phyloP scores from a whole-genome alignment of 2,797 vertebrate species.

The Esox masquinongy region DNA sequence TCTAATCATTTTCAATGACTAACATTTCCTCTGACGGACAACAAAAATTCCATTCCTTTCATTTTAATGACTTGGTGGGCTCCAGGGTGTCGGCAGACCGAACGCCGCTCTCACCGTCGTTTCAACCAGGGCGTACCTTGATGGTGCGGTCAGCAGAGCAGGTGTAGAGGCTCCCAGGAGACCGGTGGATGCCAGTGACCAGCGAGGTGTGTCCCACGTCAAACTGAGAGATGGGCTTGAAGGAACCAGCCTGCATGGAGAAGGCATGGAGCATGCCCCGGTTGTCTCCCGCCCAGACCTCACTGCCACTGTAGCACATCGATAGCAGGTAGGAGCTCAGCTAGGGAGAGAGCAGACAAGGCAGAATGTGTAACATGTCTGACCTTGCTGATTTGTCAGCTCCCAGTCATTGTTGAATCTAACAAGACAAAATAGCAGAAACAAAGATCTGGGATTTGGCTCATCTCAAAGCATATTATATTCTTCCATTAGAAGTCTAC shows the following conservation, averaged over 20 bases:
- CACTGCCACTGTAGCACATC: constrained; percentile 82
- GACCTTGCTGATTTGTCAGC: neutral
- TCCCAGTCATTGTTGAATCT: neutral
- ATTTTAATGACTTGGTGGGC: neutral
- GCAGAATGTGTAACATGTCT: neutral
- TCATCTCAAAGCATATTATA: no score
- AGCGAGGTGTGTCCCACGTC: constrained; percentile 86
- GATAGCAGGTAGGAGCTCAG: constrained; percentile 84
- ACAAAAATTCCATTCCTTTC: neutral
- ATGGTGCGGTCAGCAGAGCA: constrained; percentile 86
- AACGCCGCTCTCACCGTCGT: neutral
- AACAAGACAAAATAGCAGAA: neutral
- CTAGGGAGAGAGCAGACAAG: constrained; percentile 54
- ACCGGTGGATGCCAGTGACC: constrained; percentile 85
- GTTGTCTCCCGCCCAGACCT: constrained; percentile 91
- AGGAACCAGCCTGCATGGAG: constrained; percentile 70
- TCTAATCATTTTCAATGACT: neutral
- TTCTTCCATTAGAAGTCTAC: no score
- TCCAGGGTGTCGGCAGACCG: neutral
- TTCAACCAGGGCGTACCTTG: constrained; percentile 68
- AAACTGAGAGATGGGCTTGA: constrained; percentile 79
- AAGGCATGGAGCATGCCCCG: constrained; percentile 83
- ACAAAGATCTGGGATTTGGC: no score
- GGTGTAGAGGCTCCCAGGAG: constrained; percentile 84
- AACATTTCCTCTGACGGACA: neutral